These are phyloP conservation scores for Coenobita brevimanus DNA, from an alignment of 1,140 invertebrate genomes.

Conservation along the genomic window DNA sequence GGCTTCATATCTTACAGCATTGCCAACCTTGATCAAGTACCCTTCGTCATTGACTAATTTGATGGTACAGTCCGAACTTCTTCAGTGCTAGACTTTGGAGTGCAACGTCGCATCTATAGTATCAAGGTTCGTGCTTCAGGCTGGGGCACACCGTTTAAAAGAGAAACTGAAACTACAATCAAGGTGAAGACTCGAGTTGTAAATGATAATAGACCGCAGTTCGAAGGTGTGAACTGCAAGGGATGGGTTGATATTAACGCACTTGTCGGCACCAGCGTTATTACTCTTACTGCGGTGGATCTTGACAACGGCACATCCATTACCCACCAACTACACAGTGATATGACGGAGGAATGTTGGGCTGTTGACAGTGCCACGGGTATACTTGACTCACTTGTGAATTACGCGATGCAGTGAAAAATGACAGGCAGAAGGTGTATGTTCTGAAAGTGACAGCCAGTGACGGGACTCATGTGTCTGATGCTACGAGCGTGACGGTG, in stretches of 20 bases:
- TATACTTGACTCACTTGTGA: constrained; percentile 82
- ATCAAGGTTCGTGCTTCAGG: constrained; percentile 91
- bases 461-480: constrained; percentile 92
- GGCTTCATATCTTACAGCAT: constrained; percentile 95
- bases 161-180: constrained; percentile 91
- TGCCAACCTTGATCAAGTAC: constrained; percentile 89
- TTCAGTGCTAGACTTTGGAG: constrained; percentile 91
- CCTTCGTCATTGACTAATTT: constrained; percentile 97
- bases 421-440: constrained; percentile 75
- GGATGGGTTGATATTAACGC: constrained; percentile 87
- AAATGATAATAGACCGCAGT: constrained; percentile 91
- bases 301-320: constrained; percentile 92
- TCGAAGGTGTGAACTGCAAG: constrained; percentile 82
- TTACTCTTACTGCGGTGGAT: constrained; percentile 95
- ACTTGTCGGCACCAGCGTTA: constrained; percentile 87
- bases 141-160: constrained; percentile 91
- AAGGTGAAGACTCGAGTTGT: constrained; percentile 87
- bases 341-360: constrained; percentile 95
- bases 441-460: constrained; percentile 90
- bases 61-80: constrained; percentile 90
- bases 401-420: constrained; percentile 79
- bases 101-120: constrained; percentile 86
- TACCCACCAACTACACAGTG: constrained; percentile 88
- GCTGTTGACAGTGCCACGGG: constrained; percentile 87
- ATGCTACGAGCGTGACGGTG: constrained; percentile 78